Conservation (phyloP, 2,797 vertebrate species). For the Clarias pachynema region DNA sequence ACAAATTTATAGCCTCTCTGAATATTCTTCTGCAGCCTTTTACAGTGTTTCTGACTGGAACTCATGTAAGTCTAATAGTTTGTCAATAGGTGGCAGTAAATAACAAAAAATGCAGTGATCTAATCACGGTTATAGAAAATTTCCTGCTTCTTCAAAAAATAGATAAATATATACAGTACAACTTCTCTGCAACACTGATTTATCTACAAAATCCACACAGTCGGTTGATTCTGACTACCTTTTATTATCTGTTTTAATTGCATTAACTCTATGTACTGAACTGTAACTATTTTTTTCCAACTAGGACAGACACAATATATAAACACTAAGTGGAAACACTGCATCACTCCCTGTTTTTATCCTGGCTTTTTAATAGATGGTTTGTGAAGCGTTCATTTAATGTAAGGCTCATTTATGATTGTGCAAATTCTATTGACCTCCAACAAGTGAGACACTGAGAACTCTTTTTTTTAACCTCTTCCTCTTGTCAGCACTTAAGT, state of each 20-base stretch:
- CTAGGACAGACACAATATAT: not conserved
- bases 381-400: slow-evolving; percentile 31
- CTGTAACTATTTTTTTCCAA: not conserved
- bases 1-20: no score
- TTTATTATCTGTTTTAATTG: not conserved
- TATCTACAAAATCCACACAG: not conserved
- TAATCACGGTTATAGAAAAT: not conserved
- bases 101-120: slow-evolving; percentile 10
- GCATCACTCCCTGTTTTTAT: not conserved
- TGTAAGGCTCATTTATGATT: slow-evolving; percentile 13
- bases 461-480: not conserved
- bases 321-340: not conserved
- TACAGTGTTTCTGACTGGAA: not conserved
- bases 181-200: not conserved
- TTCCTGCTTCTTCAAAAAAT: not conserved
- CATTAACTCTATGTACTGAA: not conserved
- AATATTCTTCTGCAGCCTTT: not conserved
- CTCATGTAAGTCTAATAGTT: slow-evolving; percentile 45
- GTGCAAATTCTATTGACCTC: slow-evolving; percentile 28
- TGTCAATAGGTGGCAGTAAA: slow-evolving; percentile 69
- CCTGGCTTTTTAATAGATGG: not conserved
- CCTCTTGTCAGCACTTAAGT: not conserved
- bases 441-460: slow-evolving; percentile 36
- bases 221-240: not conserved
- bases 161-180: not conserved